Conservation (phyloP, 1,140 invertebrate species). For the Pissodes strobi region DNA sequence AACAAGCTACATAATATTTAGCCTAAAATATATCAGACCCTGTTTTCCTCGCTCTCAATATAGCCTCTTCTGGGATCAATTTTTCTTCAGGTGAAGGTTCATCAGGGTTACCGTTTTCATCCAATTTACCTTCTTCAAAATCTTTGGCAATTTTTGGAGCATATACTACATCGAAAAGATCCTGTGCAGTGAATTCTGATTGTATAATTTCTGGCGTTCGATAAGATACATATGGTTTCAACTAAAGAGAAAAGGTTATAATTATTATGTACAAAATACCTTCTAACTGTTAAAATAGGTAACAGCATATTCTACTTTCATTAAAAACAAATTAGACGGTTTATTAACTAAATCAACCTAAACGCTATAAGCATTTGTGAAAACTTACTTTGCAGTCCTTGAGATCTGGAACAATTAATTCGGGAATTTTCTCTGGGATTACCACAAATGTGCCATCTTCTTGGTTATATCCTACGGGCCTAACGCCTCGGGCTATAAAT, state of each 20-base stretch:
- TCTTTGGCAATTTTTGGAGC: conserved; percentile 79
- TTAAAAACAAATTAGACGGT: background rate
- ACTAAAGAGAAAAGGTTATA: conserved; percentile 57
- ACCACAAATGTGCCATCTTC: conserved; percentile 63
- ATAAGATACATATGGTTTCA: conserved; percentile 95
- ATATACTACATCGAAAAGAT: conserved; percentile 85
- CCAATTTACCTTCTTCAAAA: conserved; percentile 72
- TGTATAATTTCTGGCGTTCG: conserved; percentile 73
- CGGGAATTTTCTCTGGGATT: conserved; percentile 89
- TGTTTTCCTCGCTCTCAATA: conserved; percentile 68
- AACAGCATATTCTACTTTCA: too few species aligned
- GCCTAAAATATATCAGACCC: conserved; percentile 76
- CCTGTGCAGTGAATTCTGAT: conserved; percentile 79
- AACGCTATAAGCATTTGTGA: background rate
- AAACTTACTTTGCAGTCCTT: conserved; percentile 66
- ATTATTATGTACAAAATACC: background rate
- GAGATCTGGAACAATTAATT: conserved; percentile 90
- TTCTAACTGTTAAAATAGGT: too few species aligned
- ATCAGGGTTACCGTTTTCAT: conserved; percentile 67
- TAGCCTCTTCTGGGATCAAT: conserved; percentile 73
- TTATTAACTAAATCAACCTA: background rate
- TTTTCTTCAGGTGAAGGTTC: conserved; percentile 75
- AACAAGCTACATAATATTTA: background rate
- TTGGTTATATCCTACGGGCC: conserved; percentile 37
- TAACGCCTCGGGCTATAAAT: conserved; percentile 17